Percentiles rank a stretch among this genome's conserved stretches.
phyloP scores from a whole-genome alignment of 1,140 invertebrate species.

The Drosophila pseudoananassae region DNA sequence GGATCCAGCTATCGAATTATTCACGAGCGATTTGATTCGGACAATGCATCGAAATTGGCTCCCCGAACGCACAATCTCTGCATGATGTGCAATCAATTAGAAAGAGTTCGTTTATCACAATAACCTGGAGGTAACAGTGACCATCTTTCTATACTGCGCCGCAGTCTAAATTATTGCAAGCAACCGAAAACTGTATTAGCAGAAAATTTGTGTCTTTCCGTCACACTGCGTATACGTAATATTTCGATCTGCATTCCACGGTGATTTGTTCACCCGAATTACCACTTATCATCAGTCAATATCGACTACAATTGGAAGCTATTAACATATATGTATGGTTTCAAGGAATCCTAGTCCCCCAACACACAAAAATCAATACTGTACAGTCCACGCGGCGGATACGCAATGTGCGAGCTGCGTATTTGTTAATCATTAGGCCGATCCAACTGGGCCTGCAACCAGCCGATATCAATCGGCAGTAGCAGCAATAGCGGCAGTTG shows the following conservation, averaged over 20 bases:
- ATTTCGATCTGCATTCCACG: slow-evolving; percentile 9
- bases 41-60: slow-evolving; percentile 52
- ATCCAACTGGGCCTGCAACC: slow-evolving; percentile 25
- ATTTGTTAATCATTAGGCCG: slow-evolving; percentile 77
- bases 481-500: slow-evolving; percentile 15
- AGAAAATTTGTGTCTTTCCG: background rate
- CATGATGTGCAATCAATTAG: slow-evolving; percentile 48
- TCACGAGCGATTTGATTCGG: slow-evolving; percentile 60
- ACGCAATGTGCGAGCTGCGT: slow-evolving; percentile 45
- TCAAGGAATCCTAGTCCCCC: slow-evolving; percentile 25
- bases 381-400: slow-evolving; percentile 47
- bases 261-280: slow-evolving; percentile 42
- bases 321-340: slow-evolving; percentile 53
- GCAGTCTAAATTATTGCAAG: background rate
- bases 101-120: slow-evolving; percentile 27
- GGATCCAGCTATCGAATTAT: slow-evolving; percentile 48
- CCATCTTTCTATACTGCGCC: background rate
- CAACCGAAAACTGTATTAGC: background rate
- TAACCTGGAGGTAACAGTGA: background rate
- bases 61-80: slow-evolving; percentile 51
- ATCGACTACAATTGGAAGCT: slow-evolving; percentile 53
- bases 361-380: slow-evolving; percentile 55
- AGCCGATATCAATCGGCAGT: slow-evolving; percentile 34
- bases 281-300: slow-evolving; percentile 54
- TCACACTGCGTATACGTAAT: slow-evolving; percentile 36